Evolutionary conservation across 1,140 invertebrate genomes (phyloP), one percentile per base, ranked within the genome.

Genomic region (Cydia splendana): DNA sequence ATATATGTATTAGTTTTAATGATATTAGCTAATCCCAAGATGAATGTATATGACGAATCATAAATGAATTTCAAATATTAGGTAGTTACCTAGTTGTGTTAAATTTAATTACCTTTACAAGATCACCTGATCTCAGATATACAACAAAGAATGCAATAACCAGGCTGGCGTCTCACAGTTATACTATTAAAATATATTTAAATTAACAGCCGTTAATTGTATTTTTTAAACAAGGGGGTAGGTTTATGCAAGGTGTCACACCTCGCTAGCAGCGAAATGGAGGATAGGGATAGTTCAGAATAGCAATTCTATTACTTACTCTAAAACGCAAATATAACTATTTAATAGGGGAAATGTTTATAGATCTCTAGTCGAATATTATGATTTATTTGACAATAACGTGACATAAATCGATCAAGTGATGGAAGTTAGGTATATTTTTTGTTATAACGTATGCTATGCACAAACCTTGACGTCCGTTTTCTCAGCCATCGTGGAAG

Each of bases 391-490:
- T 62, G 20, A 18, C 57, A 62, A 62, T 62, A 62, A 62, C 20
- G 57, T 62, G 20, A 20, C 20, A 62, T 62, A 84, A 86, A 87
- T 87, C 77, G 87, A 89, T 81, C 84, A 87, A 89, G 81, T 76
- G 83, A 88, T 81, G 57, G 84, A 88, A 81, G 82, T 85, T 83
- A 89, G 87, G 85, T 87, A 85, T 75, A 69, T 53, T 77, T 76
- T 75, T 34, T 78, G 48, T 73, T 48, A 2, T 12, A 10, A 74
- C 69, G 79, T 76, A 24, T 71, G 73, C 75, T 45, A 76, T 75
- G n/a, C 18, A 83, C 86, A 78, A 84, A 90, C 90, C 88, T 90
- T 88, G 62, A 84, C 78, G 74, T 85, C 85, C 75, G 81, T 78
- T 78, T 88, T 84, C 82, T 87, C 88, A 79, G 86, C 85, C 90